Base-by-base conservation (phyloP, 2,888 invertebrate species). In the Xestoiulus laeticollis region DNA sequence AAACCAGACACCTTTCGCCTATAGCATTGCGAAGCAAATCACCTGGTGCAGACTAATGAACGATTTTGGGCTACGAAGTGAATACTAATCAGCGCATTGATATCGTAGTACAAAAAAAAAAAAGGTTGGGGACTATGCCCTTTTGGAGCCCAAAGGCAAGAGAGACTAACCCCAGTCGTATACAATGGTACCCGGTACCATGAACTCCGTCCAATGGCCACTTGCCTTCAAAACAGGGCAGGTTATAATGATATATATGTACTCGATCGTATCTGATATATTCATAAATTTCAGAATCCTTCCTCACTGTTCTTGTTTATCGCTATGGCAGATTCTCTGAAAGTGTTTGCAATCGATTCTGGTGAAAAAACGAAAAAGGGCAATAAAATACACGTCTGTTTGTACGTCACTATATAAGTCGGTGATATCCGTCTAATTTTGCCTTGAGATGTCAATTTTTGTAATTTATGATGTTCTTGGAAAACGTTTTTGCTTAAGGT, bases 111-210 rank as follows among this genome's bases (percentile, higher is more conserved):
- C 26, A 12, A 53, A 43, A 43, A 43, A 43, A 48, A 59, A 59
- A 68, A 68, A 68, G 10, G 8, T 12, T 6, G 30, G 16, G 48
- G 30, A 26, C 78, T 78, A 32, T 78, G 78, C 78, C 78, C 78
- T 78, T 78, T 78, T 2, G 78, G 30, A 78, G 78, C 78, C 78
- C 30, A 78, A 32, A 78, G 78, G 78, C 78, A 78, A 12, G 78
- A 4, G 68, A 48, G 16, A 19, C 48, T 48, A 19, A 19, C 19
- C 38, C 48, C 14, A 12, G 48, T 16, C 48, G 48, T 48, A 48
- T 16, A 78, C 78, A 30, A 78, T 78, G 78, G 78, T 78, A 78
- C 78, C 78, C 78, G 78, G 78, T 78, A 78, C 78, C 78, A 78
- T 59, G 22, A 19, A 22, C 8, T 14, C 5, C n/a, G 59, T 59